These are phyloP conservation scores for Hipparchia sbordonii DNA, from an alignment of 2,888 invertebrate genomes.

Conservation along the genomic window DNA sequence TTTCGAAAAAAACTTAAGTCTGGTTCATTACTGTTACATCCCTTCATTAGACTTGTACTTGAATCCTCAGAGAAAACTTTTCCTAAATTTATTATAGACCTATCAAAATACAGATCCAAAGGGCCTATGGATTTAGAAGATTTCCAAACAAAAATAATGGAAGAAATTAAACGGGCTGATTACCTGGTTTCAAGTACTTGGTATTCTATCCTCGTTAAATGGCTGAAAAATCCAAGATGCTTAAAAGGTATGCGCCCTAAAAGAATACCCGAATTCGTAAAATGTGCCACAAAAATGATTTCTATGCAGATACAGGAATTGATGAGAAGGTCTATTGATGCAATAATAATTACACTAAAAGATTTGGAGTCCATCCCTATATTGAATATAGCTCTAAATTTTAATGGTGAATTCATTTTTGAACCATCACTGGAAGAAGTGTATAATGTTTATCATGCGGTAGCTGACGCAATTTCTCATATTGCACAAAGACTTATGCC, in stretches of 20 bases:
- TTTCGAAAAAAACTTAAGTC: conserved; percentile 81
- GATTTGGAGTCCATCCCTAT: conserved; percentile 83
- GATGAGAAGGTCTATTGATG: conserved; percentile 86
- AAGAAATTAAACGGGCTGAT: conserved; percentile 71
- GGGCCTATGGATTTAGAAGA: conserved; percentile 68
- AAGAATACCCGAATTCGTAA: conserved; percentile 66
- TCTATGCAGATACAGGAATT: conserved; percentile 85
- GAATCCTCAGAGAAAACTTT: conserved; percentile 77
- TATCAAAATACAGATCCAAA: conserved; percentile 69
- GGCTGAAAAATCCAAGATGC: conserved; percentile 78
- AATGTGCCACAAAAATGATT: conserved; percentile 74
- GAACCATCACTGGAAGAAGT: conserved; percentile 84
- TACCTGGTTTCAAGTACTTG: conserved; percentile 72
- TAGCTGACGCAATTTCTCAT: conserved; percentile 81
- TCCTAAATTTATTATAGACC: conserved; percentile 80
- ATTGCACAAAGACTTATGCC: conserved; percentile 84
- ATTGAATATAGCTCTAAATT: conserved; percentile 82
- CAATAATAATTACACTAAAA: conserved; percentile 82
- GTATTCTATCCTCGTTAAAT: conserved; percentile 70
- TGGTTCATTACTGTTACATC: conserved; percentile 84
- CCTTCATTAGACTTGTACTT: conserved; percentile 84
- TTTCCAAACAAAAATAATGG: conserved; percentile 61
- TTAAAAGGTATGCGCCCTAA: conserved; percentile 67
- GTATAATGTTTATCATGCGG: conserved; percentile 79
- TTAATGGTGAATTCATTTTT: conserved; percentile 80